A percentile compares a stretch with the other conserved stretches of the same genome.
These are phyloP conservation scores for Pipa parva DNA, from an alignment of 2,113 vertebrate species.

Conservation along the genomic window DNA sequence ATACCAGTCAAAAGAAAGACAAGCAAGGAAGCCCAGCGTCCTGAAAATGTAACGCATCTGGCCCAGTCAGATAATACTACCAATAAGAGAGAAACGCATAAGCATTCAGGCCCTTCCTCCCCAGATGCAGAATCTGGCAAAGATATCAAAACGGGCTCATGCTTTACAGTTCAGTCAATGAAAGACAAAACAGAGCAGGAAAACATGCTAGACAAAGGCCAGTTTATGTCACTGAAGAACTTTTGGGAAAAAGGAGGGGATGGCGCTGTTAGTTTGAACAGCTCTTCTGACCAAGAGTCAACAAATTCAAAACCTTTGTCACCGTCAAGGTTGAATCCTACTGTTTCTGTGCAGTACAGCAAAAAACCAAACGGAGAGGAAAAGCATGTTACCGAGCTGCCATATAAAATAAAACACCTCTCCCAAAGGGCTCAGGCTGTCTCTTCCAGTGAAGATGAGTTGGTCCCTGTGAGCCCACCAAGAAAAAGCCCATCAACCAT, in stretches of 20 bases:
- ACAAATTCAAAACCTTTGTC: not conserved
- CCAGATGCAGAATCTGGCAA: slow-evolving; percentile 16
- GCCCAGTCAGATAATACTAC: slow-evolving; percentile 32
- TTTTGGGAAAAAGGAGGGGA: slow-evolving; percentile 63
- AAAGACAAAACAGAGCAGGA: slow-evolving; percentile 51
- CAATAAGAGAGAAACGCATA: not conserved
- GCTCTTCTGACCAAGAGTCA: not conserved
- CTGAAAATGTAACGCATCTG: accelerated
- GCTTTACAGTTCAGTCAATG: slow-evolving; percentile 49
- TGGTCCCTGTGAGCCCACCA: slow-evolving; percentile 29
- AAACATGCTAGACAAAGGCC: slow-evolving; percentile 38
- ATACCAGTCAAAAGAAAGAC: slow-evolving; percentile 55
- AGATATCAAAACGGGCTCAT: slow-evolving; percentile 7
- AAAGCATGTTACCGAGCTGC: not conserved
- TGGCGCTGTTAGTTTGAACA: accelerated
- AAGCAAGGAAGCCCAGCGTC: slow-evolving; percentile 33
- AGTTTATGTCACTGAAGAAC: slow-evolving; percentile 55
- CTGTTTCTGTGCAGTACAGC: slow-evolving; percentile 19
- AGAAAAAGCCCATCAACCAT: slow-evolving; percentile 20
- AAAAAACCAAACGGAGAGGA: slow-evolving; percentile 32
- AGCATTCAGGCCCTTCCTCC: not conserved
- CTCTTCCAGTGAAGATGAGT: slow-evolving; percentile 58
- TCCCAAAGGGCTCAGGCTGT: slow-evolving; percentile 48
- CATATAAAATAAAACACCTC: slow-evolving; percentile 41
- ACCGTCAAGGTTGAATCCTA: slow-evolving; percentile 33